Evolutionary conservation across 2,888 invertebrate species (phyloP), one percentile per base, ranked within the genome.

Genomic region (Lottia scabra): DNA sequence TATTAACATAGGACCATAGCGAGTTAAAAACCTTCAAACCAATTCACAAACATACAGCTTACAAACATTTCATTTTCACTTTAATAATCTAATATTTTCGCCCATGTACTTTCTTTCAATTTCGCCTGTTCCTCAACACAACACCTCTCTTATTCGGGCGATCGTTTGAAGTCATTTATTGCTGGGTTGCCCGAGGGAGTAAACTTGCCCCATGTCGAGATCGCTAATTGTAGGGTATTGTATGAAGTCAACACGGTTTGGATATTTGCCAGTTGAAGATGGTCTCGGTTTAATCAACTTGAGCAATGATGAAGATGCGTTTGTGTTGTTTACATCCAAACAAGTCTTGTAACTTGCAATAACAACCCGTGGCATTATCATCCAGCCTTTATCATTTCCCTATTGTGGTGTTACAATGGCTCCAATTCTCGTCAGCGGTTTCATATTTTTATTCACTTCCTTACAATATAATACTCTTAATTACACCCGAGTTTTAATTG

Each of bases 121-220:
- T 19, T 23, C 19, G 23, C 13, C 23, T 56, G 56, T 56, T 23
- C 23, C 23, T 23, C 56, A 56, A 23, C 23, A 56, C 19, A 38
- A 4, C 38, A 38, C 1, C 10, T 38, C 38, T 38, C 38, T 38
- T 38, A 38, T 23, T 19, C 56, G 56, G 56, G 10, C 10, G 13
- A 56, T 56, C 56, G 56, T 56, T 56, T 56, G 56, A 56, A 56
- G 56, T 56, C 56, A 56, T 56, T 56, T 56, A 56, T 13, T 56
- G 56, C 19, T 23, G 56, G 19, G 23, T 19, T 19, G 19, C 56
- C 56, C 12, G 56, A 56, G 56, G 56, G 56, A 23, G 56, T 56
- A 56, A 19, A 56, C 56, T 56, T 56, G 56, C 56, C 56, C 56
- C 56, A 56, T 56, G 23, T 23, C 23, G 56, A 3, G 56, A 19